These are phyloP conservation scores for Heterotilapia buettikoferi DNA, from an alignment of 2,113 vertebrate species.

Conservation along the genomic window DNA sequence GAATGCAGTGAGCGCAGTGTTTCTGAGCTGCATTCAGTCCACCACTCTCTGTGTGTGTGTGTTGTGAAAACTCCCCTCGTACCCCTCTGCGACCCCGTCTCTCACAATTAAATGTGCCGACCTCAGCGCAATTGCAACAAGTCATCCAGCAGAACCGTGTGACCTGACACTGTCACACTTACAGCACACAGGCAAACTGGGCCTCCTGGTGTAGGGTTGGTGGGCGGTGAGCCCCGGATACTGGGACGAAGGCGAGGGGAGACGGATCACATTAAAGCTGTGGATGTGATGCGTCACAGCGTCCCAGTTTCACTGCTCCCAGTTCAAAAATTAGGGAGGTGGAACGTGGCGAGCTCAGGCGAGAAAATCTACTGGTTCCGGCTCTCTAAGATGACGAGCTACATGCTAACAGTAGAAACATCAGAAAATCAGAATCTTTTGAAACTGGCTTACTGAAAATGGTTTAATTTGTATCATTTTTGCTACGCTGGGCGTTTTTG, in stretches of 20 bases:
- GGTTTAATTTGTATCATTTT: background rate
- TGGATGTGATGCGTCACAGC: background rate
- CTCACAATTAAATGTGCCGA: constrained; percentile 72
- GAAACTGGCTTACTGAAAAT: background rate
- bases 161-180: constrained; percentile 24
- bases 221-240: background rate
- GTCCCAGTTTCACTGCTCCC: constrained; percentile 13
- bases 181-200: background rate
- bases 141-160: constrained; percentile 62
- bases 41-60: background rate
- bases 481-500: accelerated
- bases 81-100: constrained; percentile 25
- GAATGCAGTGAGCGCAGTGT: constrained; percentile 4
- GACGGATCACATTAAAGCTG: background rate
- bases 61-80: constrained; percentile 5
- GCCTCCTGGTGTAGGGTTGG: background rate
- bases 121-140: constrained; percentile 70
- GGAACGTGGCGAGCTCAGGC: background rate
- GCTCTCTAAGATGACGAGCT: background rate
- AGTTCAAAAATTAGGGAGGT: background rate
- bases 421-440: background rate
- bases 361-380: background rate
- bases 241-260: background rate
- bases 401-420: background rate
- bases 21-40: background rate